A percentile compares a stretch with the other conserved stretches of the same genome.
Conservation (phyloP, 92 coral and sea anemone species). For the Anthopleura xanthogrammica region DNA sequence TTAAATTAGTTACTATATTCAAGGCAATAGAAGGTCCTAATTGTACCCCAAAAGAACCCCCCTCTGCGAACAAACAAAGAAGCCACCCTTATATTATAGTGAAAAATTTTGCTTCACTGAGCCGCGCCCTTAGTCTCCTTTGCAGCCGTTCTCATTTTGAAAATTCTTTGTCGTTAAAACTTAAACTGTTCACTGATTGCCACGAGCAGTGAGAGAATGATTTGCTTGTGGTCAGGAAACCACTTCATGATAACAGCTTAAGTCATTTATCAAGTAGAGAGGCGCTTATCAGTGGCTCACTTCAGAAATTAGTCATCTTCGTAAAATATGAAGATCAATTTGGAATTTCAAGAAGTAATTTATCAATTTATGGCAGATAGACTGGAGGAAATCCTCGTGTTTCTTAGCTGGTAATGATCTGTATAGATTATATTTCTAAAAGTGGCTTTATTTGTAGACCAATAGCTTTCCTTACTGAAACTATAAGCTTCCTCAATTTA, state of each 20-base stretch:
- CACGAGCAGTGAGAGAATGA: background rate
- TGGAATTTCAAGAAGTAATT: background rate
- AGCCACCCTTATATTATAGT: no score
- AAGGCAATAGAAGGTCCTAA: no score
- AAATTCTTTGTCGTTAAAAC: background rate
- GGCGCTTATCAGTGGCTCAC: background rate
- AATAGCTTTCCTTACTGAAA: background rate
- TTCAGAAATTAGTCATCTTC: background rate
- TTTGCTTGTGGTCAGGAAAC: background rate
- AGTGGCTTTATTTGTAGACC: background rate
- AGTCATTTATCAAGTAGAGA: background rate
- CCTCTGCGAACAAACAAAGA: no score
- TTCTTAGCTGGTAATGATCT: background rate
- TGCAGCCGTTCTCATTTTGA: background rate
- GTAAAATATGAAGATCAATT: background rate
- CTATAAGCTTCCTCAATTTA: background rate
- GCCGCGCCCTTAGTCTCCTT: no score
- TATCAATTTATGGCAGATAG: background rate
- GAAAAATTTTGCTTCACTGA: no score
- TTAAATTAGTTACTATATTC: no score
- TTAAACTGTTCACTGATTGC: background rate
- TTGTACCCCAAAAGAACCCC: no score
- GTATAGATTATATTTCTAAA: background rate
- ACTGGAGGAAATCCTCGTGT: background rate
- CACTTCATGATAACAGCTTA: background rate